A percentile compares a stretch with the other conserved stretches of the same genome.
phyloP scores from a whole-genome alignment of 1,140 invertebrate species.

The Daktulosphaira vitifoliae region DNA sequence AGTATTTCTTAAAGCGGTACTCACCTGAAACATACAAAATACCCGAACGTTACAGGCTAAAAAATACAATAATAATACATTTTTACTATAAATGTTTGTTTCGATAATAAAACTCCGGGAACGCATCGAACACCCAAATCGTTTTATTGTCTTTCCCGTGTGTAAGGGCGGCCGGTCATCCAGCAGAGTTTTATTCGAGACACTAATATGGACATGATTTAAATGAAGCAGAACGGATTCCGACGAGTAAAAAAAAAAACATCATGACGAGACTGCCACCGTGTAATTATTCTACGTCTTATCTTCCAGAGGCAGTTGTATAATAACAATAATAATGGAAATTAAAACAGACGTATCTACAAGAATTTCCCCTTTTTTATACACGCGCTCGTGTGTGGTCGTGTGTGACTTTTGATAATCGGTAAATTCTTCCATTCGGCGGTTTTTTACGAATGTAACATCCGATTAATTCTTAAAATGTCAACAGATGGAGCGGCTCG shows the following conservation, averaged over 20 bases:
- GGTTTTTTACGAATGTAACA: background rate
- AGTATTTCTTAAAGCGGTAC: background rate
- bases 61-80: background rate
- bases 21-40: conserved; percentile 20
- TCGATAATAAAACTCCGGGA: background rate
- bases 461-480: background rate
- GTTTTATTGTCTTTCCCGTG: too few species aligned
- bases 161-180: too few species aligned
- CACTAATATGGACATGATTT: conserved; percentile 7
- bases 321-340: conserved; percentile 21
- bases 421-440: background rate
- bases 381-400: conserved; percentile 21
- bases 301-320: conserved; percentile 17
- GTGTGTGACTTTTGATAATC: conserved; percentile 26
- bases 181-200: conserved; percentile 18
- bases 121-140: conserved; percentile 7
- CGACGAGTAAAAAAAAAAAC: conserved; percentile 1
- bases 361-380: conserved; percentile 4
- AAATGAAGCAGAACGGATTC: conserved; percentile 4
- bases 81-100: too few species aligned
- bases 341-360: background rate
- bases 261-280: background rate
- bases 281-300: conserved; percentile 27
- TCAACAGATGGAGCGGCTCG: background rate
- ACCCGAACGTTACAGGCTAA: too few species aligned